These are phyloP conservation scores for Prietella phreatophila DNA, from an alignment of 2,113 vertebrate genomes.

Conservation along the genomic window DNA sequence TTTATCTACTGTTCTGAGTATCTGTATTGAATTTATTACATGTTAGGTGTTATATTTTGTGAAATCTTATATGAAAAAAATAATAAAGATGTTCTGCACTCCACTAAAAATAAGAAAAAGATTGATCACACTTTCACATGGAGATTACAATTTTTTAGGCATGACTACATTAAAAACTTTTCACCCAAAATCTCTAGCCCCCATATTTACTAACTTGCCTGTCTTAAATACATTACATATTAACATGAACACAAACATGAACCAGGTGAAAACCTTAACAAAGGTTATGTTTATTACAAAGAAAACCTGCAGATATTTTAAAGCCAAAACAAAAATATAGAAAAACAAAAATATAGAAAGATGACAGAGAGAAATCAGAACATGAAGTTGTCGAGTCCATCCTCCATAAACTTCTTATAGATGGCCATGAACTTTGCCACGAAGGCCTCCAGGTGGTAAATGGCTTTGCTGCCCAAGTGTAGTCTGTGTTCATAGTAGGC, in stretches of 20 bases:
- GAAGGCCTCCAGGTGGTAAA: conserved; percentile 98
- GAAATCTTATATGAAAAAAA: not conserved
- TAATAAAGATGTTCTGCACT: conserved; percentile 23
- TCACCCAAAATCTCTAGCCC: not conserved
- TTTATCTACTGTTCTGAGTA: not conserved
- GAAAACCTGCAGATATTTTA: not conserved
- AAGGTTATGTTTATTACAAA: conserved; percentile 44
- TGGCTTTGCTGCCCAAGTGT: conserved; percentile 91
- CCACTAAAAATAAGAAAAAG: not conserved
- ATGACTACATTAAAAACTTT: not conserved
- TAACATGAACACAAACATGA: not conserved
- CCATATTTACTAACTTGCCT: not conserved
- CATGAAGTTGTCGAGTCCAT: conserved; percentile 91
- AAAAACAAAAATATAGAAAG: not conserved
- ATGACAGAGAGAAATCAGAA: conserved; percentile 69
- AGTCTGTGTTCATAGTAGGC: conserved; percentile 93
- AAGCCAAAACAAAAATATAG: not conserved
- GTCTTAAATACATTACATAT: not conserved
- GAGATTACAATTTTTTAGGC: not conserved
- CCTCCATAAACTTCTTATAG: conserved; percentile 99
- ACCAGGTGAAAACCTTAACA: not conserved
- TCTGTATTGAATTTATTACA: conserved; percentile 8
- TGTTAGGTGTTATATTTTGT: not conserved
- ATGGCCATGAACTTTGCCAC: conserved; percentile 96
- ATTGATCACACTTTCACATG: too few relatives aligned